Evolutionary conservation across 2,113 vertebrate genomes (phyloP), one percentile per base, ranked within the genome.

Genomic region (Deroptyus accipitrinus): DNA sequence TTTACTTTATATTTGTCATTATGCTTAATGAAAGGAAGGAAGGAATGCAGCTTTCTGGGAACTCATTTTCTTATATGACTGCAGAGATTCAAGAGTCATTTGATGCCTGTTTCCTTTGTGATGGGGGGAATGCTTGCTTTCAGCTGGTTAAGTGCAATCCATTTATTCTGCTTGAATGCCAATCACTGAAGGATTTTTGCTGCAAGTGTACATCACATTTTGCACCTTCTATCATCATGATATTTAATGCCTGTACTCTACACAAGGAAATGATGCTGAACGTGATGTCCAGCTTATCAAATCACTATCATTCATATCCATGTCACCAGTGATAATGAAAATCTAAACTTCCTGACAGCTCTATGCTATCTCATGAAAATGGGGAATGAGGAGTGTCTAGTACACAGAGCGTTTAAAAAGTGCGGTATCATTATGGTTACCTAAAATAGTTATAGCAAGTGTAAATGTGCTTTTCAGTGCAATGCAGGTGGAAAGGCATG

Each of bases 141-240:
- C 80, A 95, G 23, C 30, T 79, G 59, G n/a, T 85, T 95, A 95
- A 68, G 12, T 72, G 52, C 6, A 69, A 74, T 91, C 37, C 28
- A 41, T 95, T 93, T 86, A 79, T 95, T 95, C 84, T 97, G 13
- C 25, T 69, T 59, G 54, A 83, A 80, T 91, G 79, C 5, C 86
- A 92, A 17, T 92, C 89, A 72, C 15, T 2, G 6, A 79, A 91
- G 23, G 8, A 42, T 90, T 88, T 73, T 85, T 73, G 27, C 11
- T 51, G 44, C 22, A 25, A 37, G 1, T 48, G 30, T 76, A 39
- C 6, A 17, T 92, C 20, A 5, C 1, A 4, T 95, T 96, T 96
- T 95, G 33, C 5, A 39, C 10, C 12, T 84, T 84, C 37, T 67
- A 20, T 78, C 41, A 76, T 79, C 17, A 3, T 28, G 8, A 9